phyloP scores from a whole-genome alignment of 2,113 vertebrate genomes.

The Protobothrops mucrosquamatus region DNA sequence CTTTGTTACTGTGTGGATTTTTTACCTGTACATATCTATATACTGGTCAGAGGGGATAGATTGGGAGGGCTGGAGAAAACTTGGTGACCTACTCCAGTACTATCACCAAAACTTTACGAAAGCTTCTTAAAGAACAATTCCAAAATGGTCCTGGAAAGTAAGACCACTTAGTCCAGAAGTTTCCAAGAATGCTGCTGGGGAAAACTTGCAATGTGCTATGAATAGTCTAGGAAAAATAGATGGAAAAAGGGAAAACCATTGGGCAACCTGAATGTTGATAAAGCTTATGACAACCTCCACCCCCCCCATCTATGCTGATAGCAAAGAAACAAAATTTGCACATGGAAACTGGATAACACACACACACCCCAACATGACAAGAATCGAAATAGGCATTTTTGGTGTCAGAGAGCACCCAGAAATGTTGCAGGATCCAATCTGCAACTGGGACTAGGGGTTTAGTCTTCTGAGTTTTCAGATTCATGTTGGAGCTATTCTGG shows the following conservation, averaged over 20 bases:
- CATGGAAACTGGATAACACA: background rate
- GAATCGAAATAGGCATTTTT: background rate
- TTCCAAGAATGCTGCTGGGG: background rate
- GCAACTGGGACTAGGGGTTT: too few relatives aligned
- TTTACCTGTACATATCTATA: background rate
- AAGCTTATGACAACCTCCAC: background rate
- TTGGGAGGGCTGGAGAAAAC: background rate
- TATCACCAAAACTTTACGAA: background rate
- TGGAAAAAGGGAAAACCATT: background rate
- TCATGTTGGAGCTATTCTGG: too few relatives aligned
- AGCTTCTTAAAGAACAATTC: background rate
- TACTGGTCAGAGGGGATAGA: background rate
- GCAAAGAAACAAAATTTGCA: background rate
- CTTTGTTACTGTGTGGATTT: background rate
- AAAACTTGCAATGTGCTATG: background rate
- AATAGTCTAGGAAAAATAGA: background rate
- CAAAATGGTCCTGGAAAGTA: background rate
- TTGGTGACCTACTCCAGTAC: background rate
- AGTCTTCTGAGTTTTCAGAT: too few relatives aligned
- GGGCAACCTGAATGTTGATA: background rate
- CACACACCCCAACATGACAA: background rate
- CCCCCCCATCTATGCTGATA: background rate
- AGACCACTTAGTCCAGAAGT: background rate
- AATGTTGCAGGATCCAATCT: background rate
- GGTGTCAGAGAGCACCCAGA: background rate